These are phyloP conservation scores for Oceanites oceanicus DNA, from an alignment of 2,113 vertebrate species.

Conservation along the genomic window DNA sequence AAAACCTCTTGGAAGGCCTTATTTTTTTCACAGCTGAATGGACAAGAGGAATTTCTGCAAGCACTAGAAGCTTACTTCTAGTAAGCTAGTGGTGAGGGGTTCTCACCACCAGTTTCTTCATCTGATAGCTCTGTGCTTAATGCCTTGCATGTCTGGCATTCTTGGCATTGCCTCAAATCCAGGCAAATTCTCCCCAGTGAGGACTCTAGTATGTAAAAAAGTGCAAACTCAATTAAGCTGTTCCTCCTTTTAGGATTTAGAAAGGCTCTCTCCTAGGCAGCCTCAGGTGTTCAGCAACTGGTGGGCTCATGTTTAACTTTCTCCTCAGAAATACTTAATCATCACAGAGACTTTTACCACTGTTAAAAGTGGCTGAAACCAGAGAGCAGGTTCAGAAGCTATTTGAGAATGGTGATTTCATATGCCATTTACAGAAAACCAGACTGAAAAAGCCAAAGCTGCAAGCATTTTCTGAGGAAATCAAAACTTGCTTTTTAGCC, in stretches of 20 bases:
- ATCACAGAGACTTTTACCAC: background rate
- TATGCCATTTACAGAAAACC: slow-evolving; percentile 7
- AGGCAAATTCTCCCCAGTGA: background rate
- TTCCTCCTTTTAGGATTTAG: background rate
- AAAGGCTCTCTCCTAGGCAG: background rate
- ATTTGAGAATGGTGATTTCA: background rate
- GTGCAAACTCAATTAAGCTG: background rate
- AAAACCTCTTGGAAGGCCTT: background rate
- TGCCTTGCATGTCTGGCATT: background rate
- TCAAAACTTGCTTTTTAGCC: background rate
- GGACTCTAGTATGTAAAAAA: background rate
- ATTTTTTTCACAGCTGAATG: background rate
- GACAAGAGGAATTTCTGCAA: background rate
- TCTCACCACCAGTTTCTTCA: background rate
- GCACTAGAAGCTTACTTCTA: no score
- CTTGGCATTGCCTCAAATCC: background rate
- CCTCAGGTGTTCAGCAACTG: background rate
- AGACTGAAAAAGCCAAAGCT: background rate
- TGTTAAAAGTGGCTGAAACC: background rate
- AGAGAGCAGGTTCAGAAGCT: slow-evolving; percentile 16
- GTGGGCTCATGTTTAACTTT: background rate
- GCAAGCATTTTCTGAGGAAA: background rate
- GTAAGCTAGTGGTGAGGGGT: no score
- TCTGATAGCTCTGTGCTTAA: background rate
- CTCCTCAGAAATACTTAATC: background rate